These are phyloP conservation scores for Epinotia demarniana DNA, from an alignment of 2,888 invertebrate genomes.

Conservation along the genomic window DNA sequence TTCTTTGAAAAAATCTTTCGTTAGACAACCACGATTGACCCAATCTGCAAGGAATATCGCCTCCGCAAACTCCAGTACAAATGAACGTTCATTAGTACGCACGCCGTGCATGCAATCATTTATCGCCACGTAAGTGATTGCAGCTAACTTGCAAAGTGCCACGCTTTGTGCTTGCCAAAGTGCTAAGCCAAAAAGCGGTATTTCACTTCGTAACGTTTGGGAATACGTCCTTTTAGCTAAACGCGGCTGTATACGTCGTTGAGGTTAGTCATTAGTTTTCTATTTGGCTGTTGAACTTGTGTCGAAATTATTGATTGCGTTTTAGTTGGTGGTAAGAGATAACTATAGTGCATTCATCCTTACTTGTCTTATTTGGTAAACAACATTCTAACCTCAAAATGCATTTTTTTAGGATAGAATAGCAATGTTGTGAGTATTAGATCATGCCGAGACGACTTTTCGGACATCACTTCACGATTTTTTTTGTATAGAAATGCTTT, in stretches of 20 bases:
- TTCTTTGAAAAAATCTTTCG: not conserved
- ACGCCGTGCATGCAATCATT: constrained; percentile 71
- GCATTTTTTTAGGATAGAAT: too few relatives aligned
- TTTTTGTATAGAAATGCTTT: too few relatives aligned
- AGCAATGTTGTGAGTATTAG: too few relatives aligned
- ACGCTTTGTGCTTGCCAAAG: constrained; percentile 54
- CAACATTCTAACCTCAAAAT: too few relatives aligned
- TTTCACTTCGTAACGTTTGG: not conserved
- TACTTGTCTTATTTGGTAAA: too few relatives aligned
- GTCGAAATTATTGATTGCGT: constrained; percentile 30
- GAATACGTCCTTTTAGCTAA: not conserved
- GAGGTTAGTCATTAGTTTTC: constrained; percentile 62
- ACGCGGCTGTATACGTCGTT: constrained; percentile 32
- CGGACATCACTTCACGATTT: too few relatives aligned
- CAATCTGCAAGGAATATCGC: constrained; percentile 47
- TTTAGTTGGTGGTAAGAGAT: not conserved
- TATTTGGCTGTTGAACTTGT: constrained; percentile 52
- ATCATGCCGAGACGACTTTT: too few relatives aligned
- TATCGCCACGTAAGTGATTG: constrained; percentile 70
- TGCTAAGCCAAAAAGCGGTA: constrained; percentile 6
- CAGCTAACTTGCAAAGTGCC: constrained; percentile 66
- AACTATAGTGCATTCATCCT: too few relatives aligned
- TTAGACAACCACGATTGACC: not conserved
- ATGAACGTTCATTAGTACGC: constrained; percentile 62
- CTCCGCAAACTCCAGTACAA: constrained; percentile 53